These are phyloP conservation scores for Lampris incognitus DNA, from an alignment of 2,113 vertebrate genomes.

Conservation along the genomic window DNA sequence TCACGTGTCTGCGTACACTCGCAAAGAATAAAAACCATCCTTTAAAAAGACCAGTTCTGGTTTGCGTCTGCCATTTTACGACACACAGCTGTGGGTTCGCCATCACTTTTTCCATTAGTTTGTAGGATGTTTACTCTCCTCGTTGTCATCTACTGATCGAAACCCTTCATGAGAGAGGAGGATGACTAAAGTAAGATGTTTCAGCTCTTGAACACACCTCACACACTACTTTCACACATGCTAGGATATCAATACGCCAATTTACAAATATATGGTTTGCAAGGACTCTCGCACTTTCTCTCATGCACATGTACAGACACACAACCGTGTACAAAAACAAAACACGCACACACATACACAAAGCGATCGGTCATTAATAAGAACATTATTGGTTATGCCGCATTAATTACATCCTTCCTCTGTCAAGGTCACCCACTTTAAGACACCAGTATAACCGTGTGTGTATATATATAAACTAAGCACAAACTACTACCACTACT, in stretches of 20 bases:
- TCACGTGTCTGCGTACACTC: too few relatives aligned
- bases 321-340: not conserved
- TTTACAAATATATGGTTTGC: too few relatives aligned
- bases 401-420: slow-evolving; percentile 37
- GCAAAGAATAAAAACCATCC: slow-evolving; percentile 58
- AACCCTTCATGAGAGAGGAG: slow-evolving; percentile 28
- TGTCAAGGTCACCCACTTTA: slow-evolving; percentile 11
- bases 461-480: too few relatives aligned
- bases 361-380: not conserved
- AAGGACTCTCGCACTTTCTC: not conserved
- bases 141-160: slow-evolving; percentile 6
- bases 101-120: slow-evolving; percentile 49
- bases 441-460: slow-evolving; percentile 3
- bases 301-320: not conserved
- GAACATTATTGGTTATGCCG: slow-evolving; percentile 3
- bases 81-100: slow-evolving; percentile 62
- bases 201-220: not conserved
- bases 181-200: slow-evolving; percentile 19
- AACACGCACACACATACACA: slow-evolving; percentile 10
- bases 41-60: slow-evolving; percentile 62
- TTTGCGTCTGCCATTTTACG: slow-evolving; percentile 58
- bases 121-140: slow-evolving; percentile 58
- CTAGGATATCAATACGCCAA: too few relatives aligned
- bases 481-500: too few relatives aligned
- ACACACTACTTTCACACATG: too few relatives aligned